phyloP scores from a whole-genome alignment of 1,140 invertebrate genomes.

The Lerema accius region DNA sequence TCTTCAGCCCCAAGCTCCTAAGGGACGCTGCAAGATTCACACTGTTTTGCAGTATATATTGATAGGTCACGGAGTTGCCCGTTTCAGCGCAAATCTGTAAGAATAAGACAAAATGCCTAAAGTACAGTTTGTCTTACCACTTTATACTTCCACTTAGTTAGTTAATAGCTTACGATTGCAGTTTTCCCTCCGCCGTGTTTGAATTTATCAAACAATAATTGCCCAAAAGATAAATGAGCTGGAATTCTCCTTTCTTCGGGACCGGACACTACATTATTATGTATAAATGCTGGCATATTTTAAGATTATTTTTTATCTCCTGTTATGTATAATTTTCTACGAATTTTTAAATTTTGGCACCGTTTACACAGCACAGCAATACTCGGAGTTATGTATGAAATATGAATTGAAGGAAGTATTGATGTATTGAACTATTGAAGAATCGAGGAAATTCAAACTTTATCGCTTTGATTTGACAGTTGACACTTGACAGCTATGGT shows the following conservation, averaged over 20 bases:
- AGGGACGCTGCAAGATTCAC: constrained; percentile 74
- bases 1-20: constrained; percentile 67
- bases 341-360: background rate
- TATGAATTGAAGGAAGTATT: no score
- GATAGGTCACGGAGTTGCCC: constrained; percentile 68
- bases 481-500: no score
- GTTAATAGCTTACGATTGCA: constrained; percentile 59
- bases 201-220: constrained; percentile 71
- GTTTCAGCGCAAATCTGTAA: constrained; percentile 78
- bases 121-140: background rate
- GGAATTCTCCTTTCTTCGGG: constrained; percentile 67
- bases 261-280: constrained; percentile 68
- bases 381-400: no score
- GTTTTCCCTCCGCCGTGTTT: constrained; percentile 62
- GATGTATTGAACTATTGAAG: no score
- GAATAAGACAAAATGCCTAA: no score
- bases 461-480: no score
- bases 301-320: constrained; percentile 15
- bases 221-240: constrained; percentile 74
- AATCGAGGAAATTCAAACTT: no score
- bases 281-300: constrained; percentile 54
- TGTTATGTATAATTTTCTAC: background rate
- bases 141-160: no score
- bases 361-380: no score
- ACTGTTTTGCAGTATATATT: constrained; percentile 75